These are phyloP conservation scores for Macropodus opercularis DNA, from an alignment of 2,797 vertebrate species.

Conservation along the genomic window DNA sequence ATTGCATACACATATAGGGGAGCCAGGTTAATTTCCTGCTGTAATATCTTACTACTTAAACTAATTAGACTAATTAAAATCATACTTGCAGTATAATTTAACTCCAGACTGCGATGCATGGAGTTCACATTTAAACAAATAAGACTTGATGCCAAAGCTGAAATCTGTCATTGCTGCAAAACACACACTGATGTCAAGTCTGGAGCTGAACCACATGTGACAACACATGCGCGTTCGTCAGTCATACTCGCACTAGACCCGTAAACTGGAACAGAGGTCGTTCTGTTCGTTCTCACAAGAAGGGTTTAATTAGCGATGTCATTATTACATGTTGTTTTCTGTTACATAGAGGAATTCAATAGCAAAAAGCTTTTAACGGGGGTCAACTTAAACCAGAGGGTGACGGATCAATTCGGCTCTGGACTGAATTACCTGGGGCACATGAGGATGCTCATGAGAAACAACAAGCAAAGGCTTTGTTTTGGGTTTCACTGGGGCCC, in stretches of 20 bases:
- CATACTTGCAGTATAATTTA: too few relatives aligned
- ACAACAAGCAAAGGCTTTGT: constrained; percentile 40
- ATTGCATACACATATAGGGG: too few relatives aligned
- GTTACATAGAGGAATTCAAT: constrained; percentile 1
- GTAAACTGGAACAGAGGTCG: neutral
- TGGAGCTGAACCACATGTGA: too few relatives aligned
- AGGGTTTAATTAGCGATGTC: constrained; percentile 6
- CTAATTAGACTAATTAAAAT: too few relatives aligned
- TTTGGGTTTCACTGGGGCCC: constrained; percentile 14
- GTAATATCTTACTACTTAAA: too few relatives aligned
- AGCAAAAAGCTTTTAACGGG: constrained; percentile 12
- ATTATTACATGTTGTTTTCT: neutral
- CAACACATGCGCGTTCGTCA: too few relatives aligned
- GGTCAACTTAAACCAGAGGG: constrained; percentile 19
- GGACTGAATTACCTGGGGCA: constrained; percentile 30
- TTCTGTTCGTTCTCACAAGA: constrained; percentile 14
- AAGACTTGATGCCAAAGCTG: constrained; percentile 1
- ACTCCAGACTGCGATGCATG: too few relatives aligned
- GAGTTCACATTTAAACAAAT: too few relatives aligned
- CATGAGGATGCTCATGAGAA: constrained; percentile 1
- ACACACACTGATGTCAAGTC: constrained; percentile 5
- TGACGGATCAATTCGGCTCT: constrained; percentile 18
- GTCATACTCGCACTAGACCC: too few relatives aligned
- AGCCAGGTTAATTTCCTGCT: too few relatives aligned
- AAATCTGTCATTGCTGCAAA: constrained; percentile 6